Evolutionary conservation across 2,888 invertebrate genomes (phyloP).

Genomic region (Anoncus sp.): DNA sequence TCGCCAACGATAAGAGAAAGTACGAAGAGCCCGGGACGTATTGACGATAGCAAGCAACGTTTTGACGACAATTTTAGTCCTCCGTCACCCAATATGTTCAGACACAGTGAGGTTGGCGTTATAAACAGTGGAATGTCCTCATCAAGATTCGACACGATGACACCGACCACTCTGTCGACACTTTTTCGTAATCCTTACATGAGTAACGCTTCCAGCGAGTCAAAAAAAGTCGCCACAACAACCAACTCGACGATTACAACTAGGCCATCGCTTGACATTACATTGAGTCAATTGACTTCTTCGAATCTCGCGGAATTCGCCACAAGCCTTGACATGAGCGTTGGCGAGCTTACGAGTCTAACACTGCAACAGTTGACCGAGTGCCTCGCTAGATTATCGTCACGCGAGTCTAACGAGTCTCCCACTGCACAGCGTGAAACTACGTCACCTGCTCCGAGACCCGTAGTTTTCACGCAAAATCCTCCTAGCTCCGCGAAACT

Average conservation of each 20-base stretch:
- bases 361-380: constrained; percentile 94
- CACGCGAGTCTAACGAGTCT: constrained; percentile 73
- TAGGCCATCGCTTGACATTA: constrained; percentile 88
- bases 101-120: constrained; percentile 4
- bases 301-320: constrained; percentile 93
- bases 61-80: constrained; percentile 81
- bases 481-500: constrained; percentile 84
- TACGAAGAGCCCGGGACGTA: constrained; percentile 66
- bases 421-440: constrained; percentile 40
- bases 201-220: constrained; percentile 71
- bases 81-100: constrained; percentile 63
- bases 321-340: constrained; percentile 89
- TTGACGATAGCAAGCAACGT: constrained; percentile 65
- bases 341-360: constrained; percentile 92
- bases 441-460: constrained; percentile 51
- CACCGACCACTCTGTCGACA: constrained; percentile 76
- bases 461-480: constrained; percentile 76
- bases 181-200: constrained; percentile 75
- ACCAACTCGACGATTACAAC: constrained; percentile 72
- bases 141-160: constrained; percentile 78
- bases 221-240: constrained; percentile 73
- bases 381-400: constrained; percentile 86
- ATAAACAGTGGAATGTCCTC: constrained; percentile 60
- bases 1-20: constrained; percentile 71
- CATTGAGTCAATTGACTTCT: constrained; percentile 92